Conservation (phyloP, 2,888 invertebrate species). For the Trissonchulus sp. region DNA sequence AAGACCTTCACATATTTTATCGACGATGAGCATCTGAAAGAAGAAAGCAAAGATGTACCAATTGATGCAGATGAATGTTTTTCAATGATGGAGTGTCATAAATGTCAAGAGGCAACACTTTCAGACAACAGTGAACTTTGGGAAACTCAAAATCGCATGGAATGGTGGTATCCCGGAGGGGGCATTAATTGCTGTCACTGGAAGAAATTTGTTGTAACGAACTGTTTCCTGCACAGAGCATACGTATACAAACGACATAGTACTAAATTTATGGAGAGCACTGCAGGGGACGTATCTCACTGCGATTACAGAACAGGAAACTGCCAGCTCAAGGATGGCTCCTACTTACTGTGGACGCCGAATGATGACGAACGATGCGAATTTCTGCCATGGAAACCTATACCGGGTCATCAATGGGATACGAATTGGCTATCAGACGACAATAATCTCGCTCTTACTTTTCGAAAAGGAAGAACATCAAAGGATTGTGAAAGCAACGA, state of each 20-base stretch:
- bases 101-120: not conserved
- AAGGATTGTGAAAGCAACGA: not conserved
- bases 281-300: not conserved
- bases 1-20: too few relatives aligned
- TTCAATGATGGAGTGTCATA: not conserved
- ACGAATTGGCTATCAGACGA: not conserved
- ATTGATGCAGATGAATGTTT: not conserved
- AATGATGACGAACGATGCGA: not conserved
- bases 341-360: not conserved
- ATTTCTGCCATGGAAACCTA: not conserved
- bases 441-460: not conserved
- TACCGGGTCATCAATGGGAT: not conserved
- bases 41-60: not conserved
- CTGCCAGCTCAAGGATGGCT: not conserved
- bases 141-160: not conserved
- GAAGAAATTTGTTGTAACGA: not conserved
- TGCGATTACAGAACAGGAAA: not conserved
- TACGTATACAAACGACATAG: not conserved
- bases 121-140: not conserved
- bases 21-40: too few relatives aligned
- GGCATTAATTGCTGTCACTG: not conserved
- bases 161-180: not conserved
- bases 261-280: not conserved
- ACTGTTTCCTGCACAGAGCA: not conserved
- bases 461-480: not conserved